A percentile compares a stretch with the other conserved stretches of the same genome.
These are phyloP conservation scores for Pseudococcus viburni DNA, from an alignment of 2,888 invertebrate genomes.

Conservation along the genomic window DNA sequence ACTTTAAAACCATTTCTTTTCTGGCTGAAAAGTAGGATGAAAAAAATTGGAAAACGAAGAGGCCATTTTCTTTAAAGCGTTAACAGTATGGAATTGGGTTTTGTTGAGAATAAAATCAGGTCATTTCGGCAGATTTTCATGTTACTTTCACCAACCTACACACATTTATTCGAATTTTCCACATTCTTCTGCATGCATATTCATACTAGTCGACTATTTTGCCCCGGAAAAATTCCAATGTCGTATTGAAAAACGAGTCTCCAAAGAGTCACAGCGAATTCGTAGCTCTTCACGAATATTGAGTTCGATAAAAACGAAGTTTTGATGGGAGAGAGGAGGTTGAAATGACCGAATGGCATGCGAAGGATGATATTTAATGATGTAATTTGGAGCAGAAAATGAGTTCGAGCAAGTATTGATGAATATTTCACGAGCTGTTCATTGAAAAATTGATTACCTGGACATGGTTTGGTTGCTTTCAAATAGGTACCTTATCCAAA, in stretches of 20 bases:
- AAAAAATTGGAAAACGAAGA: conserved; percentile 1
- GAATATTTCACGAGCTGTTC: too few species aligned
- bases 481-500: too few species aligned
- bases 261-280: neutral
- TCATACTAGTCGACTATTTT: neutral
- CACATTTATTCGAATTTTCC: neutral
- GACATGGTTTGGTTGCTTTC: too few species aligned
- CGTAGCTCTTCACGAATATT: too few species aligned
- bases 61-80: conserved; percentile 16
- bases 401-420: too few species aligned
- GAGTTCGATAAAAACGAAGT: too few species aligned
- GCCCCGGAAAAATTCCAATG: neutral
- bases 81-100: conserved; percentile 1
- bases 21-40: neutral
- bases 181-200: too few species aligned
- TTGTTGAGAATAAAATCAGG: conserved; percentile 12
- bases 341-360: too few species aligned
- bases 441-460: too few species aligned
- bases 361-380: too few species aligned
- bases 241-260: neutral
- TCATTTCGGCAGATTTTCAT: neutral
- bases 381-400: too few species aligned
- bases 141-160: neutral
- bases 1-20: conserved; percentile 24
- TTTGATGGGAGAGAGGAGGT: too few species aligned